Conservation (phyloP, 2,888 invertebrate species). For the Eupithecia pulchellata region DNA sequence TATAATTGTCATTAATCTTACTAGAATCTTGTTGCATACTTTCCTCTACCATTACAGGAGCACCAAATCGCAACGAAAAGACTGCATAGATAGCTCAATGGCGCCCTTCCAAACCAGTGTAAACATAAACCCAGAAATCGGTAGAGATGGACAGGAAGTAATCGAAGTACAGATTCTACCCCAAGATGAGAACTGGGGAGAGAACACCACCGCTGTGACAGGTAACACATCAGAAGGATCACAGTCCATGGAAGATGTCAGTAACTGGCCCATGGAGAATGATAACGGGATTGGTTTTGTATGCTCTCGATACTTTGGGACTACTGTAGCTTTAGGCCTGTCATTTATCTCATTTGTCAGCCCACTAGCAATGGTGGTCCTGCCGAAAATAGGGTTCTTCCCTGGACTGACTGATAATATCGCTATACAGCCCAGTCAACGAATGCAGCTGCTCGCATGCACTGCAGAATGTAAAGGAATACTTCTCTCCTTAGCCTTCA, state of each 20-base stretch:
- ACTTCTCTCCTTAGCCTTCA: conserved; percentile 95
- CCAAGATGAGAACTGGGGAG: conserved; percentile 99
- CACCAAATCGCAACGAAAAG: conserved; percentile 88
- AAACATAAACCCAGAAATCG: conserved; percentile 91
- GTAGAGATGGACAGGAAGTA: conserved; percentile 93
- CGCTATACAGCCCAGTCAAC: conserved; percentile 88
- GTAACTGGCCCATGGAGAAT: conserved; percentile 92
- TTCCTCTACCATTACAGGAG: conserved; percentile 77
- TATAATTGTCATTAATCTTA: not conserved
- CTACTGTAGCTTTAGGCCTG: conserved; percentile 91
- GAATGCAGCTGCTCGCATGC: conserved; percentile 91
- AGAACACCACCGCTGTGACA: conserved; percentile 98
- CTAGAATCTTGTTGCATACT: conserved; percentile 21
- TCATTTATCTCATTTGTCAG: conserved; percentile 94
- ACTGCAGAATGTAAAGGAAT: conserved; percentile 97
- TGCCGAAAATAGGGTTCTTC: conserved; percentile 95
- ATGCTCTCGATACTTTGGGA: conserved; percentile 93
- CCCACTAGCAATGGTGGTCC: conserved; percentile 96
- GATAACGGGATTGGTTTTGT: conserved; percentile 89
- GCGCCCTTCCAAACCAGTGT: conserved; percentile 95
- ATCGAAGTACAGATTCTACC: conserved; percentile 98
- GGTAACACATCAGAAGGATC: conserved; percentile 98
- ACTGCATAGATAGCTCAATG: conserved; percentile 87
- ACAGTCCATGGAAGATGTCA: conserved; percentile 96
- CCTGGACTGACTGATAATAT: conserved; percentile 89